phyloP scores from a whole-genome alignment of 2,113 vertebrate species.

The Neogobius melanostomus region DNA sequence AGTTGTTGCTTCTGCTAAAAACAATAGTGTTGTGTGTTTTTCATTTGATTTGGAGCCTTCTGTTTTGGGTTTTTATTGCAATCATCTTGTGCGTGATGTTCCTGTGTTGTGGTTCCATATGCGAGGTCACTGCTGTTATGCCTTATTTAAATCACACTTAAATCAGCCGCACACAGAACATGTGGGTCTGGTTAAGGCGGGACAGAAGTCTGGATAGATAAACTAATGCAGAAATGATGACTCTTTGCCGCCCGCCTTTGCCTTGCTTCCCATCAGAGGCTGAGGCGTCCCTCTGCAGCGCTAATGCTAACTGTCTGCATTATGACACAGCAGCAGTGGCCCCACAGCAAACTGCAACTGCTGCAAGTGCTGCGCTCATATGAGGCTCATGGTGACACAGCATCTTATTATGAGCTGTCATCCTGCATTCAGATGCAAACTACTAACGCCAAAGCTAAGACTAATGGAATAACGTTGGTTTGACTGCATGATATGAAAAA shows the following conservation, averaged over 20 bases:
- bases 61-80: not conserved
- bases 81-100: not conserved
- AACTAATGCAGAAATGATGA: conserved; percentile 51
- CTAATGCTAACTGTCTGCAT: conserved; percentile 30
- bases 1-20: too few species aligned
- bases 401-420: not conserved
- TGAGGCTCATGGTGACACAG: conserved; percentile 1
- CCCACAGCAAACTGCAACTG: conserved; percentile 1
- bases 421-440: not conserved
- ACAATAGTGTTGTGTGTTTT: too few species aligned
- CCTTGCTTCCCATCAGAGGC: conserved; percentile 35
- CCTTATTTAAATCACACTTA: conserved; percentile 51
- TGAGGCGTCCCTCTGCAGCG: conserved; percentile 37
- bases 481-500: too few species aligned
- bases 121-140: conserved; percentile 7
- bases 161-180: not conserved
- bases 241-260: conserved; percentile 41
- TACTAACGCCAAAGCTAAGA: not conserved
- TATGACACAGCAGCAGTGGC: conserved; percentile 49
- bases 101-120: conserved; percentile 20
- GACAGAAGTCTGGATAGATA: conserved; percentile 50
- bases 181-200: conserved; percentile 27
- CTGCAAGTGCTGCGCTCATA: not conserved
- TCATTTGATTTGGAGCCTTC: too few species aligned
- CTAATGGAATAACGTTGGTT: not conserved